A percentile compares a stretch with the other conserved stretches of the same genome.
Conservation (phyloP, 2,113 vertebrate species). For the Thomomys bottae region DNA sequence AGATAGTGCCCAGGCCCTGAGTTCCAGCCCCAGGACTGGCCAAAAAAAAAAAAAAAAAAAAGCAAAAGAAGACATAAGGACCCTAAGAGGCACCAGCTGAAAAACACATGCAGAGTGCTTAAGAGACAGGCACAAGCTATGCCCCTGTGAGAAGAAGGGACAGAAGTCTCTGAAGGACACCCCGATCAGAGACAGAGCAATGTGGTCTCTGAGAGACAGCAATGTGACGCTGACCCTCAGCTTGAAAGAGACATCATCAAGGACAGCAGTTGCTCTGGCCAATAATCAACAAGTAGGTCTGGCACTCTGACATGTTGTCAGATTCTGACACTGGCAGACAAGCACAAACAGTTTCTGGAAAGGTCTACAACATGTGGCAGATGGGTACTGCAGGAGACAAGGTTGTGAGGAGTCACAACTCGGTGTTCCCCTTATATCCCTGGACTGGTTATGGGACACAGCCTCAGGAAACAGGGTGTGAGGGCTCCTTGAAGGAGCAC, state of each 20-base stretch:
- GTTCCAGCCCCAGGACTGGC: too few species aligned
- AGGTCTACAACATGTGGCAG: background rate
- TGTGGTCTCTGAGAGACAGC: background rate
- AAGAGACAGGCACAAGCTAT: background rate
- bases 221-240: background rate
- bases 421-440: background rate
- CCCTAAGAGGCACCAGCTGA: background rate
- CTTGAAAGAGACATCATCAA: slow-evolving; percentile 33
- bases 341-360: background rate
- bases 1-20: too few species aligned
- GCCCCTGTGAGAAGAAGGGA: too few species aligned
- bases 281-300: background rate
- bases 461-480: background rate
- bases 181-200: background rate
- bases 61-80: background rate
- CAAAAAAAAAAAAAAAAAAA: too few species aligned
- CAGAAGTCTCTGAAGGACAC: background rate
- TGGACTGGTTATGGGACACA: background rate
- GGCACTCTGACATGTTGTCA: background rate
- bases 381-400: background rate
- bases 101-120: background rate
- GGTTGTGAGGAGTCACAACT: background rate
- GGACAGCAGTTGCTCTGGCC: background rate
- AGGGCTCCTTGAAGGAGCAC: background rate
- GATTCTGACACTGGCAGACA: background rate